These are phyloP conservation scores for Austrolebias charrua DNA, from an alignment of 2,797 vertebrate genomes.

Conservation along the genomic window DNA sequence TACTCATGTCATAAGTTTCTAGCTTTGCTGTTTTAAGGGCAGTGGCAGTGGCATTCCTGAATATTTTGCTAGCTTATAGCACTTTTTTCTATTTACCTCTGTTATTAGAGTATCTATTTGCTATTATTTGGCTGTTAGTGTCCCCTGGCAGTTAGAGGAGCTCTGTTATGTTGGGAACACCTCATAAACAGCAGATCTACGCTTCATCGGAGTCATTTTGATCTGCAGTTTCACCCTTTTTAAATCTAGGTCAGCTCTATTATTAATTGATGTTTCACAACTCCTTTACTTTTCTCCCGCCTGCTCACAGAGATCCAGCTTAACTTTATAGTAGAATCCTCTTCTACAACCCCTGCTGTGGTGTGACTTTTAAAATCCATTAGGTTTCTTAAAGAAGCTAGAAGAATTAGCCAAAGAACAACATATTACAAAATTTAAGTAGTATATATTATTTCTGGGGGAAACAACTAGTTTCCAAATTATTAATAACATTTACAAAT, in stretches of 20 bases:
- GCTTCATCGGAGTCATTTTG: slow-evolving; percentile 49
- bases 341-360: slow-evolving; percentile 29
- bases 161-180: slow-evolving; percentile 59
- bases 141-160: slow-evolving; percentile 54
- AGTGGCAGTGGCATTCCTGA: slow-evolving; percentile 60
- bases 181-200: slow-evolving; percentile 52
- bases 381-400: slow-evolving; percentile 34
- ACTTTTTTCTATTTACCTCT: slow-evolving; percentile 24
- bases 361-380: slow-evolving; percentile 58
- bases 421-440: neutral
- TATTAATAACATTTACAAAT: slow-evolving; percentile 11
- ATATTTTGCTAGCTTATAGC: slow-evolving; percentile 42
- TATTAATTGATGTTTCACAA: slow-evolving; percentile 75
- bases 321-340: slow-evolving; percentile 31
- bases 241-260: slow-evolving; percentile 78
- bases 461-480: neutral
- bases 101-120: slow-evolving; percentile 64
- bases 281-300: slow-evolving; percentile 43
- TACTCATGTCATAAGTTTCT: slow-evolving; percentile 66
- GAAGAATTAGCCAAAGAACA: slow-evolving; percentile 12
- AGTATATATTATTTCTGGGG: neutral
- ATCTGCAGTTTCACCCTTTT: slow-evolving; percentile 63
- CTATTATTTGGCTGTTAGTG: slow-evolving; percentile 57
- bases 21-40: slow-evolving; percentile 31
- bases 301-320: slow-evolving; percentile 39